Conservation (phyloP, 2,888 invertebrate species). For the Lobophora halterata region DNA sequence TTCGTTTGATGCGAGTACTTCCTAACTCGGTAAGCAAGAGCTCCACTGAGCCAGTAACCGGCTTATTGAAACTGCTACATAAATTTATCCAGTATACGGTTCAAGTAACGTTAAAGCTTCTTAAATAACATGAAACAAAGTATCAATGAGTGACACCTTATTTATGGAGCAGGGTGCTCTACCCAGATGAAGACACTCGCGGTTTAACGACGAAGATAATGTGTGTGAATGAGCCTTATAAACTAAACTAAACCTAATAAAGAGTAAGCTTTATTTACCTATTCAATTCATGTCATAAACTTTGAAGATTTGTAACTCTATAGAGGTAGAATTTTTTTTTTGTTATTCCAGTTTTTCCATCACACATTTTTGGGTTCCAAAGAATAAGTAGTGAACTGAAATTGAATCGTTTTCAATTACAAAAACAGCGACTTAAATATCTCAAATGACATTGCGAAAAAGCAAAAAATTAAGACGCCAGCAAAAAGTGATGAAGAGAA, state of each 20-base stretch:
- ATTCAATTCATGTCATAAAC: no score
- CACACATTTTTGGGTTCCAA: no score
- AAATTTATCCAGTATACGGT: slow-evolving; percentile 17
- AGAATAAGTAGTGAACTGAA: no score
- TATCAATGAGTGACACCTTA: slow-evolving; percentile 18
- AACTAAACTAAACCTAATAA: no score
- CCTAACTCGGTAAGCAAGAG: slow-evolving; percentile 22
- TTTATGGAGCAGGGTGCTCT: no score
- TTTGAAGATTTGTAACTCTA: no score
- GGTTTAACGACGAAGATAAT: no score
- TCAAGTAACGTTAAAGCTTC: slow-evolving; percentile 14
- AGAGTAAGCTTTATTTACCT: no score
- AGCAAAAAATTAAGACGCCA: slow-evolving; percentile 21
- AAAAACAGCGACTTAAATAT: slow-evolving; percentile 21
- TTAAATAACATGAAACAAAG: slow-evolving; percentile 19
- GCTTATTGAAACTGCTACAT: slow-evolving; percentile 18
- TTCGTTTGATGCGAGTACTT: slow-evolving; percentile 24
- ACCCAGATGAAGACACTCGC: no score
- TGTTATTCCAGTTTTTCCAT: no score
- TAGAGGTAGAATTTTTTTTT: no score
- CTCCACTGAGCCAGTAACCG: slow-evolving; percentile 27
- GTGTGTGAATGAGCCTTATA: no score
- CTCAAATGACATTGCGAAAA: slow-evolving; percentile 22
- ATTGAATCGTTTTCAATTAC: slow-evolving; percentile 17
- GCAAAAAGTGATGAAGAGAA: slow-evolving; percentile 28